These are phyloP conservation scores for Corticium candelabrum DNA, from an alignment of 37 sponge, comb jelly and placozoan genomes.

Conservation along the genomic window DNA sequence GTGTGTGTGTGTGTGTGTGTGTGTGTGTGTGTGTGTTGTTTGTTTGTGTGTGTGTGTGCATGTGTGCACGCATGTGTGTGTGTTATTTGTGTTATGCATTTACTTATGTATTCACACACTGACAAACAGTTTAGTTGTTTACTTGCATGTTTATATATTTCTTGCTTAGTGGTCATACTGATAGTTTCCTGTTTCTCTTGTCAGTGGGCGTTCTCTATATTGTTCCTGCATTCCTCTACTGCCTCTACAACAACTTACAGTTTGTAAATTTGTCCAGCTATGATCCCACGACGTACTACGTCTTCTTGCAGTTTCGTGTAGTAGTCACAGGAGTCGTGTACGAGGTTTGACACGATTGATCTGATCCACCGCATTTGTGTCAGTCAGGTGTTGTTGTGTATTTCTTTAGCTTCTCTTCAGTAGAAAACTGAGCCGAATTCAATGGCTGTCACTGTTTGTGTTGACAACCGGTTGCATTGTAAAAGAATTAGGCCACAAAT, in stretches of 20 bases:
- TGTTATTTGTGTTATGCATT: too few species aligned
- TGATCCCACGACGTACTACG: slow-evolving; percentile 33
- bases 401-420: slow-evolving; percentile 5
- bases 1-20: too few species aligned
- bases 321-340: slow-evolving; percentile 27
- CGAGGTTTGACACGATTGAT: slow-evolving; percentile 7
- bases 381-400: background rate
- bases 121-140: too few species aligned
- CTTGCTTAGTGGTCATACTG: too few species aligned
- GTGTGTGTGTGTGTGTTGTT: too few species aligned
- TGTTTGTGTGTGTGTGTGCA: too few species aligned
- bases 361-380: background rate
- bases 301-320: slow-evolving; percentile 28
- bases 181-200: too few species aligned
- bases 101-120: too few species aligned
- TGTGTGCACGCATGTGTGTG: too few species aligned
- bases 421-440: slow-evolving; percentile 18
- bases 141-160: too few species aligned
- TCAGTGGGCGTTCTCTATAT: slow-evolving; percentile 17
- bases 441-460: slow-evolving; percentile 30
- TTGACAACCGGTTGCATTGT: slow-evolving; percentile 24
- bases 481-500: background rate
- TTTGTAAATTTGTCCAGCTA: slow-evolving; percentile 11
- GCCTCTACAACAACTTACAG: slow-evolving; percentile 27
- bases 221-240: slow-evolving; percentile 26